Conservation (phyloP, 2,113 vertebrate species). For the Lophius piscatorius region DNA sequence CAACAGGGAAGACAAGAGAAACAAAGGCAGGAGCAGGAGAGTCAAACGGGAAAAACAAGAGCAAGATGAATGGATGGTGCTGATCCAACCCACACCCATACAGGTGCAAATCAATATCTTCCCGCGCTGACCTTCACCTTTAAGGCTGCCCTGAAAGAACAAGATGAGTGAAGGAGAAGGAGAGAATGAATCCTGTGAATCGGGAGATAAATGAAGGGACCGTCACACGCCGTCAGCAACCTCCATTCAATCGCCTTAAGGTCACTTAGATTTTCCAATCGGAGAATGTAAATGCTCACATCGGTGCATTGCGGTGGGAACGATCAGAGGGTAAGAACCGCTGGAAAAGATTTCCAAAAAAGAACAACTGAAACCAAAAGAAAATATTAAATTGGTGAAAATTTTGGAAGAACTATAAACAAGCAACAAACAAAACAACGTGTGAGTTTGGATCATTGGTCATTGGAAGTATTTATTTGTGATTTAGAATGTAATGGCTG, state of each 20-base stretch:
- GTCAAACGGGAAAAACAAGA: slow-evolving; percentile 61
- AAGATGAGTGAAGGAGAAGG: slow-evolving; percentile 11
- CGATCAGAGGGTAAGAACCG: not conserved
- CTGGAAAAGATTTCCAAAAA: too few relatives aligned
- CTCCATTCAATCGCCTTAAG: slow-evolving; percentile 34
- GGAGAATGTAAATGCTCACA: slow-evolving; percentile 29
- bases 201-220: slow-evolving; percentile 49
- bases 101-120: slow-evolving; percentile 64
- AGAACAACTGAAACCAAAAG: not conserved
- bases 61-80: slow-evolving; percentile 60
- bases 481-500: too few relatives aligned
- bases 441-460: too few relatives aligned
- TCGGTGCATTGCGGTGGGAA: slow-evolving; percentile 30
- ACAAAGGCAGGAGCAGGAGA: slow-evolving; percentile 15
- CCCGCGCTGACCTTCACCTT: slow-evolving; percentile 57
- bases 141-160: slow-evolving; percentile 41
- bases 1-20: slow-evolving; percentile 29
- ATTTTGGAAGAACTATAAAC: too few relatives aligned
- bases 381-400: slow-evolving; percentile 5
- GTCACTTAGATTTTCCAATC: slow-evolving; percentile 33
- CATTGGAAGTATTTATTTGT: too few relatives aligned
- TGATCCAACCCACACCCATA: slow-evolving; percentile 52
- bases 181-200: slow-evolving; percentile 22
- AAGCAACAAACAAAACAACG: too few relatives aligned
- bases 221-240: slow-evolving; percentile 44